Conservation (phyloP, 1,140 invertebrate species). For the Ostrea denselamellosa region DNA sequence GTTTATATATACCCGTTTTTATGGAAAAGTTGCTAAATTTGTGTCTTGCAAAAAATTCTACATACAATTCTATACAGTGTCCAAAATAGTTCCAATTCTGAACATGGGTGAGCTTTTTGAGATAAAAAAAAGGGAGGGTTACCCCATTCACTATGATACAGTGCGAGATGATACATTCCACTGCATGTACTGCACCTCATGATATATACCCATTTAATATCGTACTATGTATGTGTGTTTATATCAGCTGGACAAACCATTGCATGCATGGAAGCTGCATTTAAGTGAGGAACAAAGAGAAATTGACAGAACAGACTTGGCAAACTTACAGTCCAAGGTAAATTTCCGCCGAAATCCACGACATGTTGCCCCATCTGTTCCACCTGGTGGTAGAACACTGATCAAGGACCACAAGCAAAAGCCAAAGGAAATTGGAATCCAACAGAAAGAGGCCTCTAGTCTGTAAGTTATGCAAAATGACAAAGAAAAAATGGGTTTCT, state of each 20-base stretch:
- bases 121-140: too few relatives aligned
- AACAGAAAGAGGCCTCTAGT: slow-evolving; percentile 57
- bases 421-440: slow-evolving; percentile 71
- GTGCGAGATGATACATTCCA: too few relatives aligned
- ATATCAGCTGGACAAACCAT: neutral
- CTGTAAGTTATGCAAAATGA: slow-evolving; percentile 53
- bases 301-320: slow-evolving; percentile 68
- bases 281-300: slow-evolving; percentile 70
- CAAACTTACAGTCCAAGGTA: slow-evolving; percentile 68
- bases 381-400: slow-evolving; percentile 63
- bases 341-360: slow-evolving; percentile 74
- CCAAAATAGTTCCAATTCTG: too few relatives aligned
- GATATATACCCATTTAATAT: neutral
- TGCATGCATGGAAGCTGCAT: slow-evolving; percentile 72
- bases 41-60: too few relatives aligned
- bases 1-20: too few relatives aligned
- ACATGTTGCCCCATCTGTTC: slow-evolving; percentile 66
- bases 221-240: neutral
- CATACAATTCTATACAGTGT: too few relatives aligned
- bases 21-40: too few relatives aligned
- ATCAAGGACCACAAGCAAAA: slow-evolving; percentile 66
- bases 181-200: too few relatives aligned
- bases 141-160: too few relatives aligned
- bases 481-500: too few relatives aligned
- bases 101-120: too few relatives aligned